Percentiles rank a stretch among this genome's conserved stretches.
Evolutionary conservation across 2,797 vertebrate species (phyloP).

Genomic region (Ciconia nigra): DNA sequence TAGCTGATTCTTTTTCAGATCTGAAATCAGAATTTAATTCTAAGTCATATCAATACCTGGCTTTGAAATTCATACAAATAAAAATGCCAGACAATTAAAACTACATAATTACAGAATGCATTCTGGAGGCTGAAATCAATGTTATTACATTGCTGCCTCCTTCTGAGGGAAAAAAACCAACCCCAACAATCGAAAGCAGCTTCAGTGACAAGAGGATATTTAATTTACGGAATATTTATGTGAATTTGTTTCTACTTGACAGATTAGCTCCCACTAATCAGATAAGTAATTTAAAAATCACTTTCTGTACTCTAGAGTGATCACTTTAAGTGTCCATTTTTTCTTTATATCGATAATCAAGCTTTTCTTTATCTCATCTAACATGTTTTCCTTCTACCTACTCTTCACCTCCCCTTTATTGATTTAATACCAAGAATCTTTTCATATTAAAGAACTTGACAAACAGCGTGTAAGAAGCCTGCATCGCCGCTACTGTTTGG

Average conservation of each 20-base stretch:
- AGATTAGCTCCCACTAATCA: slow-evolving; percentile 29
- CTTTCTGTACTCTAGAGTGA: neutral
- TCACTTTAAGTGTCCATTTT: neutral
- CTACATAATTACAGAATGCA: neutral
- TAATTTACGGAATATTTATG: slow-evolving; percentile 11
- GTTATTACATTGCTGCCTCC: neutral
- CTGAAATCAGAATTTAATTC: neutral
- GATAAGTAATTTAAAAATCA: slow-evolving; percentile 50
- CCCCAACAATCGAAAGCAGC: neutral
- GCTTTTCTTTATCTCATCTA: slow-evolving; percentile 36
- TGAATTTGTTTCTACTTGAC: slow-evolving; percentile 34
- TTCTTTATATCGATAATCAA: neutral
- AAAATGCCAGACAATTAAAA: slow-evolving; percentile 21
- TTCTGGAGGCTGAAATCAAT: slow-evolving; percentile 40
- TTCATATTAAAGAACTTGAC: neutral
- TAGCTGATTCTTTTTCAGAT: neutral
- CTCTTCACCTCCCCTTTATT: neutral
- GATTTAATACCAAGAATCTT: slow-evolving; percentile 2
- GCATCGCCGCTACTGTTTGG: neutral
- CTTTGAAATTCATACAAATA: neutral
- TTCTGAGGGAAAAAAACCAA: neutral
- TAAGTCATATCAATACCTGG: neutral
- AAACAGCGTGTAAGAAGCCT: neutral
- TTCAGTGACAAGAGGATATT: slow-evolving; percentile 17
- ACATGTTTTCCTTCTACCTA: neutral